Conservation (phyloP, 2,797 vertebrate genomes). For the Eulemur mongoz region DNA sequence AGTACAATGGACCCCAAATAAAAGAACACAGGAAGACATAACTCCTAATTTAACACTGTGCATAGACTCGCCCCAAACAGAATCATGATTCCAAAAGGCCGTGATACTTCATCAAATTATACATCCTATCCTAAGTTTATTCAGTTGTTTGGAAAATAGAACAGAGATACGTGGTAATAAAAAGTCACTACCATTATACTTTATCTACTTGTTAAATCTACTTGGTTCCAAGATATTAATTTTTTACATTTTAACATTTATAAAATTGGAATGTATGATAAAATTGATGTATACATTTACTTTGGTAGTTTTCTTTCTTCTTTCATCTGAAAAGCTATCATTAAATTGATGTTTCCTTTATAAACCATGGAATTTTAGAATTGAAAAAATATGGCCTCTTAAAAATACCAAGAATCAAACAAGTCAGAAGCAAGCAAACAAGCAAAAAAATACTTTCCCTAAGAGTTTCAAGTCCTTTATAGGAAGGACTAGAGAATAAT, state of each 20-base stretch:
- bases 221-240: background rate
- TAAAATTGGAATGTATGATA: background rate
- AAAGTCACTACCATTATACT: background rate
- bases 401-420: background rate
- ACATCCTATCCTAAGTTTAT: background rate
- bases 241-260: slow-evolving; percentile 8
- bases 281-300: background rate
- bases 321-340: background rate
- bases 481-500: background rate
- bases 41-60: background rate
- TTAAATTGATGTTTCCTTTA: slow-evolving; percentile 27
- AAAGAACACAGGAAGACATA: background rate
- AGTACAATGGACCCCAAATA: background rate
- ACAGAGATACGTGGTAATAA: background rate
- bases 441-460: background rate
- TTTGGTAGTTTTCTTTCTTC: background rate
- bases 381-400: background rate
- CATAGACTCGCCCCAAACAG: background rate
- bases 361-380: background rate
- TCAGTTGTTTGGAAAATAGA: background rate
- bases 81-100: background rate
- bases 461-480: background rate
- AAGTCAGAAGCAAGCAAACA: background rate
- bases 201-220: background rate
- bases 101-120: background rate